These are phyloP conservation scores for Neopelma chrysocephalum DNA, from an alignment of 2,797 vertebrate genomes.

Conservation along the genomic window DNA sequence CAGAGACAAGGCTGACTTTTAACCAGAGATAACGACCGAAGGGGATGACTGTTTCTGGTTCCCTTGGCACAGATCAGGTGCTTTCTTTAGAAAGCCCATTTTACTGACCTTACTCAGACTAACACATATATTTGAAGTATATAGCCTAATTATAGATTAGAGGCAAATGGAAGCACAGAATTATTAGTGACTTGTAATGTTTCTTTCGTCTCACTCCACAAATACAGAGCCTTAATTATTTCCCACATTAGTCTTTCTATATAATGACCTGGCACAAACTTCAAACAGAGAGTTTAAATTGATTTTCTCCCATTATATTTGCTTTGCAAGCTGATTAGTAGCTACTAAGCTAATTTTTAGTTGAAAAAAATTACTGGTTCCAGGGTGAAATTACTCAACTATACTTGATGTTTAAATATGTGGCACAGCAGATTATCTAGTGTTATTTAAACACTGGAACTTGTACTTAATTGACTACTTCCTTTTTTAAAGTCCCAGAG, in stretches of 20 bases:
- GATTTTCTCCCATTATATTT: conserved; percentile 36
- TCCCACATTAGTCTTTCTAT: conserved; percentile 46
- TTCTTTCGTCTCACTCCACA: conserved; percentile 36
- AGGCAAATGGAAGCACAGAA: conserved; percentile 1
- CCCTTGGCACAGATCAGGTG: background rate
- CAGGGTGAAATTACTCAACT: conserved; percentile 35
- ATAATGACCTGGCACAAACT: conserved; percentile 35
- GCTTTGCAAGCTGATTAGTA: conserved; percentile 49
- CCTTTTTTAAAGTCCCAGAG: background rate
- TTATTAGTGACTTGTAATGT: conserved; percentile 49
- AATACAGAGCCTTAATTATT: conserved; percentile 41
- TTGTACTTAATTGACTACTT: background rate
- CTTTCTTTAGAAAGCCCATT: conserved; percentile 25
- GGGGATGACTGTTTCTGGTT: background rate
- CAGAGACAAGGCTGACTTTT: background rate
- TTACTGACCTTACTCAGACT: conserved; percentile 15
- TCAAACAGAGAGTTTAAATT: conserved; percentile 37
- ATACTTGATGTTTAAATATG: background rate
- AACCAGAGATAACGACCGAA: background rate
- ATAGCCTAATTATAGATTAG: conserved; percentile 42
- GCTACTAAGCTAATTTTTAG: conserved; percentile 54
- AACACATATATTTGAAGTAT: conserved; percentile 58
- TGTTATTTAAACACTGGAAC: conserved; percentile 25
- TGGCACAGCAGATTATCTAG: background rate
- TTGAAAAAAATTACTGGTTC: conserved; percentile 47